Evolutionary conservation across 92 coral and sea anemone genomes (phyloP).

Genomic region (Siderastrea siderea): DNA sequence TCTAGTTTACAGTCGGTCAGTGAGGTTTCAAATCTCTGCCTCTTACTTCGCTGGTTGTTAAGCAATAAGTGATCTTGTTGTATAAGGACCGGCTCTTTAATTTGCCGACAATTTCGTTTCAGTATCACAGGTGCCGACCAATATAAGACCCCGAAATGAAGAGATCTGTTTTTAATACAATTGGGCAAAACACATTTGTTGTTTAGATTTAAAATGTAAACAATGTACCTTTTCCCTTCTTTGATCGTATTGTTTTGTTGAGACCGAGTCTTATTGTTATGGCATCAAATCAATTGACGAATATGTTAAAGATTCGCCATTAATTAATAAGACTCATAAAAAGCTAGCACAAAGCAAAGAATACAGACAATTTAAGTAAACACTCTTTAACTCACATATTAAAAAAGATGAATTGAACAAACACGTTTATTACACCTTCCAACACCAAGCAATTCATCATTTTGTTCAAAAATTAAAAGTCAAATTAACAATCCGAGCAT

Average conservation of each 20-base stretch:
- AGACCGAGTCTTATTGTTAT: conserved; percentile 25
- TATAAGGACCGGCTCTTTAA: conserved; percentile 2
- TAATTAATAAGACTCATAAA: conserved; percentile 42
- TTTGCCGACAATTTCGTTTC: conserved; percentile 33
- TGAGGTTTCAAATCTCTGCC: background rate
- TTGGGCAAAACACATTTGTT: conserved; percentile 34
- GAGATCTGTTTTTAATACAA: conserved; percentile 14
- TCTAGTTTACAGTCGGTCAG: background rate
- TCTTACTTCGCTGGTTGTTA: background rate
- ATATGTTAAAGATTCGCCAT: conserved; percentile 22
- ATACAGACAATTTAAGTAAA: conserved; percentile 28
- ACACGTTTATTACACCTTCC: conserved; percentile 33
- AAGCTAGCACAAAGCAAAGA: conserved; percentile 34
- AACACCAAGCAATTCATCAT: conserved; percentile 25
- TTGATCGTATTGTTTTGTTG: conserved; percentile 5
- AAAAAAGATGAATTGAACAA: conserved; percentile 43
- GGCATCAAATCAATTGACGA: conserved; percentile 25
- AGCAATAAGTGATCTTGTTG: conserved; percentile 2
- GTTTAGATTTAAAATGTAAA: conserved; percentile 42
- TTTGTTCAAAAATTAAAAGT: conserved; percentile 12
- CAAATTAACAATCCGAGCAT: conserved; percentile 1
- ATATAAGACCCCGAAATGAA: conserved; percentile 8
- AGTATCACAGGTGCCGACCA: conserved; percentile 23
- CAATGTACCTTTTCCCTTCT: conserved; percentile 18
- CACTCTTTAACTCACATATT: conserved; percentile 42